A percentile compares a stretch with the other conserved stretches of the same genome.
Evolutionary conservation across 2,113 vertebrate species (phyloP).

Genomic region (Acrocephalus kingi): DNA sequence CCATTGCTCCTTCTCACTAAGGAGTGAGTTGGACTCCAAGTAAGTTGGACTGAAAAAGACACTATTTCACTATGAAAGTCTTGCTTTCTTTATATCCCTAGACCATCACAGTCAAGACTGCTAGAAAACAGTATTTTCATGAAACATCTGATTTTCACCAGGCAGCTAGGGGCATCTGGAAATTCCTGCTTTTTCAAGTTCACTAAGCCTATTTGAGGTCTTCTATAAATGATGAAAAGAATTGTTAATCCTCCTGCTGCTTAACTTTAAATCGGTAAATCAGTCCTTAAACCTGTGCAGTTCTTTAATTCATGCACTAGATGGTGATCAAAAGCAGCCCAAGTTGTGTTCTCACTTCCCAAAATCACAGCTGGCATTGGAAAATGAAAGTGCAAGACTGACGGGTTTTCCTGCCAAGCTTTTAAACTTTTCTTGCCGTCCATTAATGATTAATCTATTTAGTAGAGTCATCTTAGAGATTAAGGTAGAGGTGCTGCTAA

Average conservation of each 20-base stretch:
- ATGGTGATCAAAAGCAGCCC: constrained; percentile 69
- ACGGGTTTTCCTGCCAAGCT: background rate
- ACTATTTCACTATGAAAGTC: background rate
- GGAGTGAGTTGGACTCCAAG: background rate
- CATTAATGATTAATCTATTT: background rate
- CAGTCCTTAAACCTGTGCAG: background rate
- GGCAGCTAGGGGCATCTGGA: background rate
- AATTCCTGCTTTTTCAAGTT: background rate
- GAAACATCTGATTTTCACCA: background rate
- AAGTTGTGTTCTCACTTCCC: background rate
- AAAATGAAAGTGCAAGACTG: background rate
- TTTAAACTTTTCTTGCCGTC: background rate
- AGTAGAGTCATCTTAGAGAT: background rate
- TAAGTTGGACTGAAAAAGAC: background rate
- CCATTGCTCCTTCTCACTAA: background rate
- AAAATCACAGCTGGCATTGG: background rate
- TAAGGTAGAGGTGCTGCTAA: background rate
- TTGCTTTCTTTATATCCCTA: background rate
- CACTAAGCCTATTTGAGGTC: background rate
- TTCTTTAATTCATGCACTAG: constrained; percentile 66
- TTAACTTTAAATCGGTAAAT: background rate
- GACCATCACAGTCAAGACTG: background rate
- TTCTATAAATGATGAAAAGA: constrained; percentile 1
- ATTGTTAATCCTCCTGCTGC: background rate
- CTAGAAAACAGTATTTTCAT: background rate